phyloP scores from a whole-genome alignment of 2,797 vertebrate genomes.

The Cichlasoma orientale region DNA sequence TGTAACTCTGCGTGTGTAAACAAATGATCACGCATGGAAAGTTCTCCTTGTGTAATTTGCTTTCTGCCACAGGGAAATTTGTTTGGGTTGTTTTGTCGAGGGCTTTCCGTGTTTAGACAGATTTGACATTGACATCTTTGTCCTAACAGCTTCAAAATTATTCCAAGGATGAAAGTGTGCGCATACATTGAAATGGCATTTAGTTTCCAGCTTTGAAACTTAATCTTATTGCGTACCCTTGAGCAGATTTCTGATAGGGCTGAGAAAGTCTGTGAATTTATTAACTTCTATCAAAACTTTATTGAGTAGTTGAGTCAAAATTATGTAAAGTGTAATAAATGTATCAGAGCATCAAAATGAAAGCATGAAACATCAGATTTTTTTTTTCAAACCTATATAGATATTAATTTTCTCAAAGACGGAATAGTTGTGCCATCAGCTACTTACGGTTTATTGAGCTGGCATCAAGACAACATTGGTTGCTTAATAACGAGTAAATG shows the following conservation, averaged over 20 bases:
- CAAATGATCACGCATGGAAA: conserved; percentile 40
- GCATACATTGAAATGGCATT: conserved; percentile 11
- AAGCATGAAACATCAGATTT: neutral
- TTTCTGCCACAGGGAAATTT: conserved; percentile 36
- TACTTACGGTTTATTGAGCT: neutral
- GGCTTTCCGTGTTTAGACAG: conserved; percentile 35
- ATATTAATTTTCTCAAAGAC: neutral
- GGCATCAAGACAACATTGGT: neutral
- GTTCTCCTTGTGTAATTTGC: conserved; percentile 38
- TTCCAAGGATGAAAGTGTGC: conserved; percentile 19
- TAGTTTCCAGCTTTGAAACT: neutral
- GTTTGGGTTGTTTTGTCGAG: conserved; percentile 38
- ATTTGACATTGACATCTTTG: conserved; percentile 47
- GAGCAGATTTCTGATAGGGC: conserved; percentile 7
- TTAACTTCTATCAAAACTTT: neutral
- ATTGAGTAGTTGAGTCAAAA: neutral
- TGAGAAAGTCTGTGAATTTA: neutral
- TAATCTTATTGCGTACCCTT: neutral
- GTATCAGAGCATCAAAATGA: neutral
- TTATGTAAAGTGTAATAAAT: neutral
- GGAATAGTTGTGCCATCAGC: neutral
- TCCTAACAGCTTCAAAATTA: conserved; percentile 29
- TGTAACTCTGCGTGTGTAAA: conserved; percentile 35
- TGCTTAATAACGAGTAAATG: conserved; percentile 16
- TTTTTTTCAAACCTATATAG: neutral